Evolutionary conservation across 2,797 vertebrate species (phyloP).

Genomic region (Cichlasoma orientale): DNA sequence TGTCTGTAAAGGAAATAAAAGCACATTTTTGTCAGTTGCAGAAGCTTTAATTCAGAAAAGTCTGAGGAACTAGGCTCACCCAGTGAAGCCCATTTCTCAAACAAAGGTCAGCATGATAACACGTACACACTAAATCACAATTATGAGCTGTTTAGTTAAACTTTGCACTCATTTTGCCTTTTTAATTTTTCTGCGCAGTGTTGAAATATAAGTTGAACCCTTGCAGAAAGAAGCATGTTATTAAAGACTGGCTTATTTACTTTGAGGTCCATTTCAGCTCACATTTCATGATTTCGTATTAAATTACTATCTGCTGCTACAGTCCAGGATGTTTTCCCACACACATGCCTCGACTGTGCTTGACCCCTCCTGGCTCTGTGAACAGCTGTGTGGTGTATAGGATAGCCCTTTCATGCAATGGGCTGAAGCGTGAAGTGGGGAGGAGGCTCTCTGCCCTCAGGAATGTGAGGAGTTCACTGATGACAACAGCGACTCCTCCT

Average conservation of each 20-base stretch:
- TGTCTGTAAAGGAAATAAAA: not conserved
- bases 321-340: slow-evolving; percentile 38
- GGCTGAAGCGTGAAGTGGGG: slow-evolving; percentile 59
- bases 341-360: not conserved
- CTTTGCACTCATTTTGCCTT: not conserved
- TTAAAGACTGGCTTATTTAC: not conserved
- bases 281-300: not conserved
- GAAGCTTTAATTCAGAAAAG: not conserved
- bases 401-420: slow-evolving; percentile 57
- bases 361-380: slow-evolving; percentile 22
- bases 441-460: slow-evolving; percentile 45
- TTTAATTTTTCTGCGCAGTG: not conserved
- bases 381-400: slow-evolving; percentile 53
- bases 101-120: not conserved
- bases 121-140: too few relatives aligned
- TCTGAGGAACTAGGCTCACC: not conserved
- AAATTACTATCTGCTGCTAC: not conserved
- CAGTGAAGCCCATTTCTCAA: not conserved
- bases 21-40: not conserved
- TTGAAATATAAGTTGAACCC: not conserved
- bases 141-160: too few relatives aligned
- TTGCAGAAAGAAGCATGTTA: not conserved
- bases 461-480: slow-evolving; percentile 62
- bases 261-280: not conserved
- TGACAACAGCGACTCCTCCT: slow-evolving; percentile 5